Base-by-base conservation (phyloP, 23 tunicate genomes). In the Styela plicata region DNA sequence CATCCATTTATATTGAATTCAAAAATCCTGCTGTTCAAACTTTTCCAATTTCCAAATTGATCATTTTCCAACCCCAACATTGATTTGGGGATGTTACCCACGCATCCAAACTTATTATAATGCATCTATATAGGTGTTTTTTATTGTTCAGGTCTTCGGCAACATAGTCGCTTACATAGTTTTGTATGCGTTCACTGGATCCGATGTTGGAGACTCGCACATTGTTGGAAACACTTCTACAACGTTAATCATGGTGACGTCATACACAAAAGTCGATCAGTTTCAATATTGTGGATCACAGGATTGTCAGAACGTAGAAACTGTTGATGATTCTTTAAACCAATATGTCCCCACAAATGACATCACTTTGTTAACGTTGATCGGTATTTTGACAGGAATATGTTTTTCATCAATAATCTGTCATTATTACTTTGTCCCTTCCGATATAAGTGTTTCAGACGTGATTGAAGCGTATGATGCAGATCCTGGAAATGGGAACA, bases 321-420 rank as follows among this genome's bases (percentile, higher is more conserved):
- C 31, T 19, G 23, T 67, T 23, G 31, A 1, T 23, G 71, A 67
- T 13, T 25, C 30, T 67, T 25, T 67, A 16, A 29, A 22, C 22
- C 71, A 67, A 67, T 67, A 67, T 22, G 71, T 67, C 16, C 71
- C 71, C 31, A 67, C 71, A 67, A 67, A 22, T 16, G 18, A 67
- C 18, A 22, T 67, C 23, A 18, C 71, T 25, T 25, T 22, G 16
- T 18, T 25, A 13, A 67, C 22, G 0, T 23, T 67, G 0, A 67
- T 67, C 22, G 23, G 23, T 16, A 67, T 67, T 25, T 1, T 67
- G 0, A 16, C 0, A 25, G 22, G 17, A 18, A 67, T 67, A 23
- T 67, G 71, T 67, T 27, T 22, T 22, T 18, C 2, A 67, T 25
- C 71, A 18, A 27, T 25, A 22, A 67, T 67, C 16, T 25, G 30